Conservation (phyloP, 2,888 invertebrate genomes). For the Leptopterna dolabrata region DNA sequence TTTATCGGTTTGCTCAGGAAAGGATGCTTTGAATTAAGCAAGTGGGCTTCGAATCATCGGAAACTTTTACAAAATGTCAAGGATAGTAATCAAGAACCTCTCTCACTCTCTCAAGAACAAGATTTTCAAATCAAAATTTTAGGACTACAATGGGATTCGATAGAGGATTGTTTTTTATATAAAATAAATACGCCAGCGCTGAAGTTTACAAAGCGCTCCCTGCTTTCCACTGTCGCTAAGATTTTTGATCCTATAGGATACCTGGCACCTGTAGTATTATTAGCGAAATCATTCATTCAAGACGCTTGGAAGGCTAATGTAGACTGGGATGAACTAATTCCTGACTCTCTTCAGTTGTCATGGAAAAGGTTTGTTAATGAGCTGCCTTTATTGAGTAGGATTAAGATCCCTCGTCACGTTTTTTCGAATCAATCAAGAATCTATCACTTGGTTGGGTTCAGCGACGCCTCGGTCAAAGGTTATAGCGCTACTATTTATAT, state of each 20-base stretch:
- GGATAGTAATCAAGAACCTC: conserved; percentile 18
- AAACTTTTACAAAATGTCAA: not conserved
- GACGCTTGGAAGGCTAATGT: conserved; percentile 13
- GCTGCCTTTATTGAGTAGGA: not conserved
- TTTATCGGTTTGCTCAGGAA: not conserved
- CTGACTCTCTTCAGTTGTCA: not conserved
- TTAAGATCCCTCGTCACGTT: conserved; percentile 26
- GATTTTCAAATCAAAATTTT: conserved; percentile 60
- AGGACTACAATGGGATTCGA: conserved; percentile 58
- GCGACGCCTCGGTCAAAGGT: conserved; percentile 16
- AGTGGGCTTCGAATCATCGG: conserved; percentile 45
- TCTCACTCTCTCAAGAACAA: no score
- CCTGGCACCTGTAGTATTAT: not conserved
- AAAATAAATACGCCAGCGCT: not conserved
- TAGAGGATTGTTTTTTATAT: conserved; percentile 56
- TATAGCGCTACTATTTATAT: conserved; percentile 39
- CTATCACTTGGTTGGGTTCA: conserved; percentile 14
- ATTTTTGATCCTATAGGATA: conserved; percentile 21
- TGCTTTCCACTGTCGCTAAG: conserved; percentile 51
- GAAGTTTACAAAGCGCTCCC: conserved; percentile 57
- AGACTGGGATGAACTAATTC: conserved; percentile 29
- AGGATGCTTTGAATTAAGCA: conserved; percentile 46
- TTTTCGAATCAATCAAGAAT: not conserved
- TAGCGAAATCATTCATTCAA: conserved; percentile 16
- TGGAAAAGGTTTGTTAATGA: not conserved